Evolutionary conservation across 1,140 invertebrate species (phyloP).

Genomic region (Cylas formicarius): DNA sequence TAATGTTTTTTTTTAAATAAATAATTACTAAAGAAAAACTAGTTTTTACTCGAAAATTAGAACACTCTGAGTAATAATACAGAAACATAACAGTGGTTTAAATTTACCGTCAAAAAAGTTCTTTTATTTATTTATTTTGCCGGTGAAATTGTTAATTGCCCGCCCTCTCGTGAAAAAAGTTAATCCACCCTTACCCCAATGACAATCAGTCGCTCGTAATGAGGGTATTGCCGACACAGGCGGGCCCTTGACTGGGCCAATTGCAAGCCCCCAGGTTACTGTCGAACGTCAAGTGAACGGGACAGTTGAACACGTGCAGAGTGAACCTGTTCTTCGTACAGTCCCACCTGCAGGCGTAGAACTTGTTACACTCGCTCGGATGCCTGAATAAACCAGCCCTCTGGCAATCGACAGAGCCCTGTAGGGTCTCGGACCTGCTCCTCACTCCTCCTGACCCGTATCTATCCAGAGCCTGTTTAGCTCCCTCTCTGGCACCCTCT

Average conservation of each 20-base stretch:
- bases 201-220: conserved; percentile 34
- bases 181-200: too few relatives aligned
- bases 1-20: too few relatives aligned
- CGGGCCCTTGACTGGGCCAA: conserved; percentile 73
- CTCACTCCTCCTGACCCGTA: conserved; percentile 50
- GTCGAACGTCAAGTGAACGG: conserved; percentile 73
- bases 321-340: conserved; percentile 70
- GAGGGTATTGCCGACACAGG: conserved; percentile 64
- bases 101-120: too few relatives aligned
- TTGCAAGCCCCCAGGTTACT: conserved; percentile 68
- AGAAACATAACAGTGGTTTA: too few relatives aligned
- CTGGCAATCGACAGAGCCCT: conserved; percentile 61
- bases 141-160: too few relatives aligned
- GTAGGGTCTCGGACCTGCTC: conserved; percentile 50
- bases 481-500: conserved; percentile 28
- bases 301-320: conserved; percentile 73
- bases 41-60: too few relatives aligned
- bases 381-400: conserved; percentile 75
- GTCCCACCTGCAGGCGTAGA: conserved; percentile 80
- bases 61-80: too few relatives aligned
- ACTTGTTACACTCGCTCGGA: conserved; percentile 75
- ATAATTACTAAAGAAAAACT: too few relatives aligned
- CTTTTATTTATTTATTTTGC: too few relatives aligned
- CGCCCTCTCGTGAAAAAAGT: too few relatives aligned
- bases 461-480: conserved; percentile 42